Evolutionary conservation across 2,888 invertebrate genomes (phyloP).

Genomic region (Lutraria lutraria): DNA sequence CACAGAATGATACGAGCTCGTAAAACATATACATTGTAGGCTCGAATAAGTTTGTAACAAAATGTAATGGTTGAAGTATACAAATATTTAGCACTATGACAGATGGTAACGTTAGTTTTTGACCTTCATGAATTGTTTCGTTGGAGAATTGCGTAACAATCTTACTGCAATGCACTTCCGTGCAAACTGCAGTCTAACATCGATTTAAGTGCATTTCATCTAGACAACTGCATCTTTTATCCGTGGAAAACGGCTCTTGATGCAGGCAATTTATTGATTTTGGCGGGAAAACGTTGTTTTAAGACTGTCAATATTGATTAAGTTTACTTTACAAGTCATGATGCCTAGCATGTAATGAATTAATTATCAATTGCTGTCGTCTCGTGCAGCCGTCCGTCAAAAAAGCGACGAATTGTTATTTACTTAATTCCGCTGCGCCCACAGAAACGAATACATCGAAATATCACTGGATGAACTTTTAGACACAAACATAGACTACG

Average conservation of each 20-base stretch:
- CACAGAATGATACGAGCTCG: no score
- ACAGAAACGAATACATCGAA: background rate
- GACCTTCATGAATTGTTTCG: background rate
- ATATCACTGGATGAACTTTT: background rate
- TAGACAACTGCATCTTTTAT: background rate
- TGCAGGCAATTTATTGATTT: conserved; percentile 25
- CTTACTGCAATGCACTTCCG: background rate
- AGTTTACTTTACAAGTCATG: conserved; percentile 20
- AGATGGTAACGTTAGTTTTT: background rate
- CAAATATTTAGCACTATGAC: background rate
- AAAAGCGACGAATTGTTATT: background rate
- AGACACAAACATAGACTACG: background rate
- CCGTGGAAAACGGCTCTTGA: background rate
- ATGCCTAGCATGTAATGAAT: conserved; percentile 24
- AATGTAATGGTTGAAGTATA: background rate
- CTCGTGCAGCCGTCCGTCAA: background rate
- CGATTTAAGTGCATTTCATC: conserved; percentile 13
- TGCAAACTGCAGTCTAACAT: background rate
- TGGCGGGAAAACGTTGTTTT: conserved; percentile 15
- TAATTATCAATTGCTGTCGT: conserved; percentile 16
- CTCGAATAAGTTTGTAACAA: no score
- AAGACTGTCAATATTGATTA: conserved; percentile 25
- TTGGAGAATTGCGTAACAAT: background rate
- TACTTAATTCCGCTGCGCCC: background rate
- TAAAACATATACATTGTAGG: no score